Evolutionary conservation across 1,140 invertebrate genomes (phyloP).

Genomic region (Probaryconus sp.): DNA sequence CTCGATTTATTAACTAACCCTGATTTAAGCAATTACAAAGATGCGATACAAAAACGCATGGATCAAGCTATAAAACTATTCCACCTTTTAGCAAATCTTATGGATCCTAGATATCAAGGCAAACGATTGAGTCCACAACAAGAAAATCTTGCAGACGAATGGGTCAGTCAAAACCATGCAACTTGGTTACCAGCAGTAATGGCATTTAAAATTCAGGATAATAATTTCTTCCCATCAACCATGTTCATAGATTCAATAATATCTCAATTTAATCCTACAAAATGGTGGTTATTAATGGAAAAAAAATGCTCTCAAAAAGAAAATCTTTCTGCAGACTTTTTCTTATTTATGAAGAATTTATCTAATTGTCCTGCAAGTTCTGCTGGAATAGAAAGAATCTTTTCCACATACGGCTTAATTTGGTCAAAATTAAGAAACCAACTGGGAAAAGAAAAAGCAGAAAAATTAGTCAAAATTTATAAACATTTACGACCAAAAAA

Average conservation of each 20-base stretch:
- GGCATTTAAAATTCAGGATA: conserved; percentile 11
- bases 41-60: not conserved
- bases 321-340: not conserved
- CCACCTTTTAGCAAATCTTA: conserved; percentile 11
- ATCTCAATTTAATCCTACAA: not conserved
- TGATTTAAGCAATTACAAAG: not conserved
- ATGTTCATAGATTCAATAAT: conserved; percentile 2
- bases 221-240: not conserved
- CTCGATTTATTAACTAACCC: not conserved
- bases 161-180: too few relatives aligned
- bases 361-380: conserved; percentile 7
- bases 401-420: not conserved
- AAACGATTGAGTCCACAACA: not conserved
- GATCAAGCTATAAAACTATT: not conserved
- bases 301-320: conserved; percentile 2
- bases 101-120: conserved; percentile 7
- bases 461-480: conserved; percentile 13
- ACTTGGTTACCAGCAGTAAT: not conserved
- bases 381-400: conserved; percentile 2
- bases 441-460: too few relatives aligned
- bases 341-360: not conserved
- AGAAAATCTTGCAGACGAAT: too few relatives aligned
- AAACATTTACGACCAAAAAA: not conserved
- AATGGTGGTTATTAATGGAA: conserved; percentile 22
- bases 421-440: conserved; percentile 8